Evolutionary conservation across 2,888 invertebrate genomes (phyloP), one percentile per base, ranked within the genome.

Genomic region (Gymnocheta viridis): DNA sequence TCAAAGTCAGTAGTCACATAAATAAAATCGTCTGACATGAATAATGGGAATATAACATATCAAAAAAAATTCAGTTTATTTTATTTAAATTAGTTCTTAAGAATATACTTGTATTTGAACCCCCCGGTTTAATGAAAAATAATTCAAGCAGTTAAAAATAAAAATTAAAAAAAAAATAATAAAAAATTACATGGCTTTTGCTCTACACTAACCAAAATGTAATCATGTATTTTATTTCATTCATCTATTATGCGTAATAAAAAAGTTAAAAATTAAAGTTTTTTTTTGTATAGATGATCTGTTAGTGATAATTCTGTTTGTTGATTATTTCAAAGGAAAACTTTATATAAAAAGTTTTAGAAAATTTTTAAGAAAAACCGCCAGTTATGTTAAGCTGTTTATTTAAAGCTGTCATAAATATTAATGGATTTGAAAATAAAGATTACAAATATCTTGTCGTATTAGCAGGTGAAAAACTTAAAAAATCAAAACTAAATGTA

Each of bases 331-430:
- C n/a, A 44, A 29, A 27, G 32, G 10, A 49, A 73, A 58, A 77
- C 58, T 24, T 0, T 19, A 6, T 24, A 44, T 19, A 44, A 47
- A 60, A 60, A 41, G 14, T 35, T 49, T 60, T 47, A 9, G 0
- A 69, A 27, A 44, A 12, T 51, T 60, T 44, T 47, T 69, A 66
- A 67, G 58, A 29, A 19, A 44, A 62, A 54, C 44, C 72, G 76
- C 60, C 80, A 80, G 66, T 80, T 80, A 80, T 72, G 74, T 66
- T 83, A 83, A 83, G 78, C 82, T 73, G 73, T 82, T 79, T 78
- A 82, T 82, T 79, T 79, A 78, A 78, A 66, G 82, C 82, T 82
- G 82, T 82, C 82, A 82, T 73, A 82, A 82, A 76, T 64, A 70
- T 76, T 82, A 76, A 70, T 76, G 82, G 69, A 70, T 60, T 74